Conservation (phyloP, 2,113 vertebrate species). For the Tenebrosternarchus preto region DNA sequence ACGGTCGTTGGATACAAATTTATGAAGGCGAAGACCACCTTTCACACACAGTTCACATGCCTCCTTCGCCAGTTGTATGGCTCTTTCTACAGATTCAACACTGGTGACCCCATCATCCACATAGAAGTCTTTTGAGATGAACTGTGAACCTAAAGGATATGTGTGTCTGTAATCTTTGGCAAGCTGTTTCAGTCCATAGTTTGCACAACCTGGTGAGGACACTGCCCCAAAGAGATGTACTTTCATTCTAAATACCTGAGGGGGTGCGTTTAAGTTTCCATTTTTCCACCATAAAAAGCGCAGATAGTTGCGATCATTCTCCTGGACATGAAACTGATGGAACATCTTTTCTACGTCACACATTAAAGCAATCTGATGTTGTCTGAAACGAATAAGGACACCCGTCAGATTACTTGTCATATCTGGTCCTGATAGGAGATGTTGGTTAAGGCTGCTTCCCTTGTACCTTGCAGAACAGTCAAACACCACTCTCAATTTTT, state of each 20-base stretch:
- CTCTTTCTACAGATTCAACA: background rate
- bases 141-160: background rate
- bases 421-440: constrained; percentile 14
- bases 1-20: too few relatives aligned
- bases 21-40: too few relatives aligned
- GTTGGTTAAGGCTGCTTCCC: constrained; percentile 27
- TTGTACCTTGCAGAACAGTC: constrained; percentile 22
- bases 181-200: constrained; percentile 11
- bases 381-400: constrained; percentile 32
- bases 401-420: constrained; percentile 22
- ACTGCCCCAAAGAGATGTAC: constrained; percentile 4
- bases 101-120: constrained; percentile 7
- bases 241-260: background rate
- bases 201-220: constrained; percentile 12
- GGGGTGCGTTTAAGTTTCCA: background rate
- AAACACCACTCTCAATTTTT: constrained; percentile 16
- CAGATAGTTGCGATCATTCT: background rate
- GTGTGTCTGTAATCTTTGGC: background rate
- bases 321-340: constrained; percentile 2
- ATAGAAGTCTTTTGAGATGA: background rate
- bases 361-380: constrained; percentile 15
- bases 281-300: constrained; percentile 24
- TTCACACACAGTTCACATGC: too few relatives aligned
- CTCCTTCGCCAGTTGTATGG: too few relatives aligned
- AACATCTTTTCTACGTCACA: constrained; percentile 43